Evolutionary conservation across 2,888 invertebrate species (phyloP).

Genomic region (Mayetiola destructor): DNA sequence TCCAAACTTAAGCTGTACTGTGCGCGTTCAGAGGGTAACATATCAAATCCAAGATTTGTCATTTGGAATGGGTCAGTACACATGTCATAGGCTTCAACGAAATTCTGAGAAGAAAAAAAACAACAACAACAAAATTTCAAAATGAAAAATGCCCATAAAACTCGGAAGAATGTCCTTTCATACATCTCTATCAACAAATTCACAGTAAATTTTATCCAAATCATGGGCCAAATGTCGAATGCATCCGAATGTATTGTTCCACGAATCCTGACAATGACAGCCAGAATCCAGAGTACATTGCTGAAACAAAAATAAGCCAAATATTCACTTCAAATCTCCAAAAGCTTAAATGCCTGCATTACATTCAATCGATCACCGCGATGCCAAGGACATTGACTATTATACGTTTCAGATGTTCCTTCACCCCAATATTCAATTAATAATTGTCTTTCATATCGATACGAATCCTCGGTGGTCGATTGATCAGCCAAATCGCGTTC

Average conservation of each 20-base stretch:
- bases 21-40: constrained; percentile 40
- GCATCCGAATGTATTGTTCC: constrained; percentile 72
- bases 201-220: constrained; percentile 34
- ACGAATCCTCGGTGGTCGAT: background rate
- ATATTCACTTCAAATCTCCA: background rate
- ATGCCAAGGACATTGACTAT: constrained; percentile 49
- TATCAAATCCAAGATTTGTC: constrained; percentile 41
- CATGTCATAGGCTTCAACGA: constrained; percentile 65
- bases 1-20: constrained; percentile 35
- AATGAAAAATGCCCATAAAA: background rate
- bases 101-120: constrained; percentile 39
- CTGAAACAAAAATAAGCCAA: constrained; percentile 34
- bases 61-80: constrained; percentile 55
- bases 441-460: constrained; percentile 39
- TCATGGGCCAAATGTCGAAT: constrained; percentile 46
- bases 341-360: constrained; percentile 34
- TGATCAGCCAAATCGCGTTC: constrained; percentile 16
- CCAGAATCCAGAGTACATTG: constrained; percentile 48
- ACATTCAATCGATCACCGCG: constrained; percentile 46
- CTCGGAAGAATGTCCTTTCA: background rate
- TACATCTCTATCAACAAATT: constrained; percentile 36
- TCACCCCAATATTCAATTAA: constrained; percentile 77
- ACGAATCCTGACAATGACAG: constrained; percentile 75
- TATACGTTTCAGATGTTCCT: constrained; percentile 41
- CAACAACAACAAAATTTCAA: background rate